These are phyloP conservation scores for Gobius niger DNA, from an alignment of 2,113 vertebrate genomes.

Conservation along the genomic window DNA sequence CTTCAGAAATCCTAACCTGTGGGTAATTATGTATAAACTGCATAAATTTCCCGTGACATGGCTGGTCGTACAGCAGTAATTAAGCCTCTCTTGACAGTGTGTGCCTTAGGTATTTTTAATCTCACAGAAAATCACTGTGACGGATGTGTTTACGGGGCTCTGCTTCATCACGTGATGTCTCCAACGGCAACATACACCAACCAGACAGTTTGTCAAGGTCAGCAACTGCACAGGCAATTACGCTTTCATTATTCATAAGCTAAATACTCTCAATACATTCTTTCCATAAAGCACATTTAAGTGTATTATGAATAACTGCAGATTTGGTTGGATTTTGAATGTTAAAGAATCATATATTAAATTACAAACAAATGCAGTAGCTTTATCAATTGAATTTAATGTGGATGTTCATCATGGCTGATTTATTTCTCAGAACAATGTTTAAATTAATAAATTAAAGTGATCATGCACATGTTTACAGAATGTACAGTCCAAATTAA, in stretches of 20 bases:
- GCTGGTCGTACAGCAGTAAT: slow-evolving; percentile 61
- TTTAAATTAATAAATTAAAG: slow-evolving; percentile 99
- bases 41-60: slow-evolving; percentile 59
- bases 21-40: slow-evolving; percentile 62
- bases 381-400: slow-evolving; percentile 17
- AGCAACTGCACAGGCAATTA: slow-evolving; percentile 16
- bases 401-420: slow-evolving; percentile 20
- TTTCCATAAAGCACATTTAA: neutral
- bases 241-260: neutral
- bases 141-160: slow-evolving; percentile 45
- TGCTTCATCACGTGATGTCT: slow-evolving; percentile 32
- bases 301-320: too few species aligned
- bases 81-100: slow-evolving; percentile 35
- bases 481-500: slow-evolving; percentile 82
- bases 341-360: too few species aligned
- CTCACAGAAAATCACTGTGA: slow-evolving; percentile 58
- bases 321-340: too few species aligned
- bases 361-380: neutral
- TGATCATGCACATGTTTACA: slow-evolving; percentile 89
- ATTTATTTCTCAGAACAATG: slow-evolving; percentile 82
- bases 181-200: slow-evolving; percentile 45
- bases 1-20: slow-evolving; percentile 47
- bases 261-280: neutral
- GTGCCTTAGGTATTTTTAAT: slow-evolving; percentile 61
- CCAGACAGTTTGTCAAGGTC: slow-evolving; percentile 12